Percentiles rank a stretch among this genome's conserved stretches.
Conservation (phyloP, 2,797 vertebrate genomes). For the Petrocephalus schoutedeni region DNA sequence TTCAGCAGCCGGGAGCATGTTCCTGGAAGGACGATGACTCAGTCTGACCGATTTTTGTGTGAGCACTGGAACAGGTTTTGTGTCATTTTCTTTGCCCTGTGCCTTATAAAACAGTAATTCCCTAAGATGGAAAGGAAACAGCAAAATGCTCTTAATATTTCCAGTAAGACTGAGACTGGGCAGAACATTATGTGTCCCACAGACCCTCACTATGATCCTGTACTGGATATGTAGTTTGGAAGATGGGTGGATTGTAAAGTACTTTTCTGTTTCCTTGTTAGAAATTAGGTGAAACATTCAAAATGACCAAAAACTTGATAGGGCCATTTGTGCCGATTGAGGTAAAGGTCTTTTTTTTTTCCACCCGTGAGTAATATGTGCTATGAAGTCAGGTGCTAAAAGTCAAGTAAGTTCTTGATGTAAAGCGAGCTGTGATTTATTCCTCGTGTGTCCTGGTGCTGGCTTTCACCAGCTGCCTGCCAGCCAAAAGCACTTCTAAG, state of each 20-base stretch:
- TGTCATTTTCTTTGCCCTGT: neutral
- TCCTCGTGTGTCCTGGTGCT: neutral
- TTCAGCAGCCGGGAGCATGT: neutral
- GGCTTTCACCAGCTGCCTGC: neutral
- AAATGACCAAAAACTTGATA: neutral
- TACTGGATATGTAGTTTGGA: neutral
- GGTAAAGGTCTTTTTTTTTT: neutral
- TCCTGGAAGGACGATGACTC: neutral
- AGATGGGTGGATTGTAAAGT: neutral
- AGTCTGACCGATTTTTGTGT: neutral
- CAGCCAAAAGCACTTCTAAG: neutral
- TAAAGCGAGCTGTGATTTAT: neutral
- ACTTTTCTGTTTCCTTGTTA: neutral
- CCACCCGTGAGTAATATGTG: neutral
- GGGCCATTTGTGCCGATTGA: neutral
- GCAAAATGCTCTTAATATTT: neutral
- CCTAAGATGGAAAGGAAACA: neutral
- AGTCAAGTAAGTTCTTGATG: neutral
- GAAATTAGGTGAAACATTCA: neutral
- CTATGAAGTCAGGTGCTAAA: neutral
- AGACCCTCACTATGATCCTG: neutral
- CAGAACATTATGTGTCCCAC: neutral
- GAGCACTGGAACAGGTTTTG: neutral
- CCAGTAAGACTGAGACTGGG: neutral
- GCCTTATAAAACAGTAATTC: neutral